Evolutionary conservation across 2,797 vertebrate genomes (phyloP).

Genomic region (Cuniculus paca): DNA sequence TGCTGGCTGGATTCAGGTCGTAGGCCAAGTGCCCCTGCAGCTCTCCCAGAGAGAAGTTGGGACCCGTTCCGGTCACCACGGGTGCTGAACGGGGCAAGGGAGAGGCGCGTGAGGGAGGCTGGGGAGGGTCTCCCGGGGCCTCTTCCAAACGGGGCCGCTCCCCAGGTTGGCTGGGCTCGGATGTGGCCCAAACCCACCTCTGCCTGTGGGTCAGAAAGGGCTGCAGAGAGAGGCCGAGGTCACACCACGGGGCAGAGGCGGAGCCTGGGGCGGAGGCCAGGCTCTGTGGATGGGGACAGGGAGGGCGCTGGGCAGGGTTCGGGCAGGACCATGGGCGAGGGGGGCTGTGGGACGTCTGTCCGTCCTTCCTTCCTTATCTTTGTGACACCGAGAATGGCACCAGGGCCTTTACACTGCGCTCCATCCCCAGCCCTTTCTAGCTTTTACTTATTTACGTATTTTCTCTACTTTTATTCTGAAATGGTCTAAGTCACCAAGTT

Average conservation of each 20-base stretch:
- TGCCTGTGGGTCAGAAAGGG: not conserved
- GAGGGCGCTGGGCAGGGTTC: not conserved
- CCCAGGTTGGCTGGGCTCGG: not conserved
- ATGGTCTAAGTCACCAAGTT: not conserved
- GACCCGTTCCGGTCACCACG: conserved; percentile 95
- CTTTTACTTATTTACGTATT: not conserved
- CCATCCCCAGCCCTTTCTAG: not conserved
- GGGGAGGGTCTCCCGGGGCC: not conserved
- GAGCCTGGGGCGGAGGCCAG: not conserved
- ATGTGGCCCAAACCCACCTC: not conserved
- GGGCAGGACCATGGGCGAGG: not conserved
- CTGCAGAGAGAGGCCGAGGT: not conserved
- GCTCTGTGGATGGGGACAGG: not conserved
- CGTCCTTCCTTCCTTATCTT: not conserved
- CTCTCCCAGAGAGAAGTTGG: conserved; percentile 98
- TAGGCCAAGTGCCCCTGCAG: conserved; percentile 98
- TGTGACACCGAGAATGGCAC: not conserved
- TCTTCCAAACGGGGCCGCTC: not conserved
- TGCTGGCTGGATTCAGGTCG: conserved; percentile 96
- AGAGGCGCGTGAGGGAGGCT: not conserved
- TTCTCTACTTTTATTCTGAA: not conserved
- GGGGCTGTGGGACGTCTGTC: not conserved
- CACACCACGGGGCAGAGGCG: not conserved
- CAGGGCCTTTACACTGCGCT: not conserved
- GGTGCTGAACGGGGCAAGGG: conserved; percentile 89